A percentile compares a stretch with the other conserved stretches of the same genome.
Evolutionary conservation across 2,888 invertebrate genomes (phyloP).

Genomic region (Venustoraphidia nigricollis): DNA sequence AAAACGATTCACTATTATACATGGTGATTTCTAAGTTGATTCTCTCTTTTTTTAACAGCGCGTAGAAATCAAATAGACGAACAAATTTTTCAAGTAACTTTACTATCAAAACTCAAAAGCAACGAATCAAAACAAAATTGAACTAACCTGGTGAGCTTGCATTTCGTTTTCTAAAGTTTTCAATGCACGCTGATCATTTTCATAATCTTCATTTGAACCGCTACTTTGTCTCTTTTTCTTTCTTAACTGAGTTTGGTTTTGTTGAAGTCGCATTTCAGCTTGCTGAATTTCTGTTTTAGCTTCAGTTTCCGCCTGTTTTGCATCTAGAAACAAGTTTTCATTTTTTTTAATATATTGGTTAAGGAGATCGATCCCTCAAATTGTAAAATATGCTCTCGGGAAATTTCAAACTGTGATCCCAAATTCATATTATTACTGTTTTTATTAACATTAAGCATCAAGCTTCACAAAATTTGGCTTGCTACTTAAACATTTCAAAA

Average conservation of each 20-base stretch:
- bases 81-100: not conserved
- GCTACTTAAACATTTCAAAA: too few relatives aligned
- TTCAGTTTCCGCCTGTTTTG: conserved; percentile 57
- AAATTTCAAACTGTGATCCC: not conserved
- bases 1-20: conserved; percentile 1
- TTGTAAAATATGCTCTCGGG: too few relatives aligned
- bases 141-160: conserved; percentile 33
- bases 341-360: not conserved
- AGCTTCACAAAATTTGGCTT: too few relatives aligned
- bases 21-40: too few relatives aligned
- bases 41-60: too few relatives aligned
- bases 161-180: conserved; percentile 40
- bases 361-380: too few relatives aligned
- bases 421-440: not conserved
- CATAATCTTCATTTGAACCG: conserved; percentile 48
- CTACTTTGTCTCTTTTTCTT: conserved; percentile 51
- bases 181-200: conserved; percentile 43
- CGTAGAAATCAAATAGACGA: too few relatives aligned
- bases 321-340: conserved; percentile 32
- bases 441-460: too few relatives aligned
- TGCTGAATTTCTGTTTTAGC: conserved; percentile 67
- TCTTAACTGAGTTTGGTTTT: conserved; percentile 43
- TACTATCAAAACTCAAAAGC: too few relatives aligned
- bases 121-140: conserved; percentile 1
- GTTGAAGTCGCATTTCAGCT: conserved; percentile 55